phyloP scores from a whole-genome alignment of 2,797 vertebrate genomes.

The Cyprinella venusta region DNA sequence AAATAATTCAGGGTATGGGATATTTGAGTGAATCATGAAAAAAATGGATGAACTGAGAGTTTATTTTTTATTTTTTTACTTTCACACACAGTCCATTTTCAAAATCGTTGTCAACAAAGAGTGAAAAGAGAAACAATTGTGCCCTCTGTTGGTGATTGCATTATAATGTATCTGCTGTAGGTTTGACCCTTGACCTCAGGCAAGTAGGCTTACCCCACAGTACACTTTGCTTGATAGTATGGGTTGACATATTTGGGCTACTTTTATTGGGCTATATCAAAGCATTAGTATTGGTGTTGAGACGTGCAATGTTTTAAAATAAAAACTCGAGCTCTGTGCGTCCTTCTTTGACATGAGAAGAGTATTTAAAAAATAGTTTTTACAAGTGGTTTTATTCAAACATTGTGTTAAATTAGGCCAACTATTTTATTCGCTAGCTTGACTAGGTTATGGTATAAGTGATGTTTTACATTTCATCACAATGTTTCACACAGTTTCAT shows the following conservation, averaged over 20 bases:
- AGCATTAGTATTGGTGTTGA: neutral
- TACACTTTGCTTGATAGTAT: neutral
- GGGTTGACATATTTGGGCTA: neutral
- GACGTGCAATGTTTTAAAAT: neutral
- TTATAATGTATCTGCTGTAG: neutral
- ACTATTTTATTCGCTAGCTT: too few relatives aligned
- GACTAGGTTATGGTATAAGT: neutral
- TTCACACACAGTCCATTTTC: neutral
- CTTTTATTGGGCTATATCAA: neutral
- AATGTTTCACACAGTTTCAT: neutral
- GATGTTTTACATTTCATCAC: neutral
- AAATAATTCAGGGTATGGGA: neutral
- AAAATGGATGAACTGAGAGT: neutral
- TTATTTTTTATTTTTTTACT: neutral
- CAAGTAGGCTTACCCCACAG: neutral
- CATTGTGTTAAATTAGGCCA: neutral
- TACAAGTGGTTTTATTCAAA: neutral
- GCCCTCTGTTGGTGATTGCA: slow-evolving; percentile 29
- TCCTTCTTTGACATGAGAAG: neutral
- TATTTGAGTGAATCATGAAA: neutral
- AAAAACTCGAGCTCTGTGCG: neutral
- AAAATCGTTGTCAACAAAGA: neutral
- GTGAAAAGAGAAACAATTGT: neutral
- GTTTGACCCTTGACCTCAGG: neutral
- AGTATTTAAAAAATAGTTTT: neutral